Base-by-base conservation (phyloP, 2,888 invertebrate genomes). In the Stramonita haemastoma region DNA sequence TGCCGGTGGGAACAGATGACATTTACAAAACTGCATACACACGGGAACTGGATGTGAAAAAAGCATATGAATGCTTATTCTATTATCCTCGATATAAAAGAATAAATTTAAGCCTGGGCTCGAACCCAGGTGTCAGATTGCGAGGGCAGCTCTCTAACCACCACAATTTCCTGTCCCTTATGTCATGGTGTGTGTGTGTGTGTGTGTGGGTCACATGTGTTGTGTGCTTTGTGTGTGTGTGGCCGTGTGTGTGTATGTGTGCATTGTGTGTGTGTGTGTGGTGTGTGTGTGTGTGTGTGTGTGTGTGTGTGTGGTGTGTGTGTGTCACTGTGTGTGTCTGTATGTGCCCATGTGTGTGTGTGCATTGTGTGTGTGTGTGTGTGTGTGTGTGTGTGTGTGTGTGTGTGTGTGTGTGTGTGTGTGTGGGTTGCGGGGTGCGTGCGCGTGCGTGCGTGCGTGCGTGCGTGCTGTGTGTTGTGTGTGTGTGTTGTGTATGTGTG, bases 201-300 rank as follows among this genome's bases (percentile, higher is more conserved):
- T n/a, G n/a, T n/a, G n/a, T n/a, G 46, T 46, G 8, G 2, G 46
- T 46, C 66, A 4, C 66, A 66, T 66, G 17, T 66, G 66, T 2
- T 46, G 2, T 46, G 2, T 46, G 6, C 66, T 2, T 66, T 17
- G 1, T 6, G 66, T 66, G 5, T 13, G 5, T 13, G 66, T 66
- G 66, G n/a, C n/a, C n/a, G n/a, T n/a, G n/a, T n/a, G n/a, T n/a
- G n/a, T n/a, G n/a, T n/a, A n/a, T n/a, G n/a, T n/a, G n/a, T n/a
- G n/a, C n/a, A n/a, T n/a, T 66, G 66, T 66, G 13, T 66, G 66
- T 13, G 66, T 66, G 66, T 66, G 66, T 66, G 66, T 66, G 66
- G 66, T 66, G 66, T 66, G 66, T 66, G 66, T 66, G 66, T 66
- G 66, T 66, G 66, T 66, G 66, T 66, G 66, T 66, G 66, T 66